Evolutionary conservation across 1,140 invertebrate species (phyloP).

Genomic region (Drosophila willistoni): DNA sequence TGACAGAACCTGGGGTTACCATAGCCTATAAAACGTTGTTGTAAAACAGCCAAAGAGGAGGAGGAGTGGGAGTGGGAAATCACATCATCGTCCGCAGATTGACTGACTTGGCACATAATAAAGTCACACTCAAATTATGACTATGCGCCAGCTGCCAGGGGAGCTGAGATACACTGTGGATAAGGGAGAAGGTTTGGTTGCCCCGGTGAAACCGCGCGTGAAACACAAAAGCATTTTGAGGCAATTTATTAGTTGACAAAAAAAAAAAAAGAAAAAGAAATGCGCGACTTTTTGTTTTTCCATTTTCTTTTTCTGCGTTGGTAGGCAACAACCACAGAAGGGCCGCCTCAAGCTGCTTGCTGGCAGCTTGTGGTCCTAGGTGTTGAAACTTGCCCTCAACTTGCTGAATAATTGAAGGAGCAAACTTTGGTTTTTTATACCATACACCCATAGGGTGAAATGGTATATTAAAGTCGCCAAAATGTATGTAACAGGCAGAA

Average conservation of each 20-base stretch:
- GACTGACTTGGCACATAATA: constrained; percentile 79
- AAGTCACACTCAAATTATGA: constrained; percentile 78
- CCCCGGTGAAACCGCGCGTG: constrained; percentile 76
- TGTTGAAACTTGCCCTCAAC: constrained; percentile 74
- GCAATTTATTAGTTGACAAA: constrained; percentile 75
- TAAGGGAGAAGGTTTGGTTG: constrained; percentile 41
- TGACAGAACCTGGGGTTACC: constrained; percentile 14
- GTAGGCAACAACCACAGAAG: constrained; percentile 17
- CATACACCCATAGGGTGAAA: too few species aligned
- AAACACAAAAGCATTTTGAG: constrained; percentile 76
- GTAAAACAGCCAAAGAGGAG: constrained; percentile 28
- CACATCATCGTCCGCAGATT: constrained; percentile 72
- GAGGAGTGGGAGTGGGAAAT: constrained; percentile 43
- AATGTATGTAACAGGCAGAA: too few species aligned
- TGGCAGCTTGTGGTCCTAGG: constrained; percentile 44
- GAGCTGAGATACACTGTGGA: constrained; percentile 16
- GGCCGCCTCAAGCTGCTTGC: not conserved
- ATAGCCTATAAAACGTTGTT: constrained; percentile 39
- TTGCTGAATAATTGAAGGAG: constrained; percentile 68
- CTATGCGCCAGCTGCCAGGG: constrained; percentile 56
- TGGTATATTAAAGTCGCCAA: too few species aligned
- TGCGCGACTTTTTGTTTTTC: constrained; percentile 47
- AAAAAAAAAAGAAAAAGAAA: constrained; percentile 49
- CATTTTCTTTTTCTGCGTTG: constrained; percentile 30
- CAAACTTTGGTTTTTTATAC: constrained; percentile 56